These are phyloP conservation scores for Lampris megalopsis DNA, from an alignment of 2,113 vertebrate genomes.

Conservation along the genomic window DNA sequence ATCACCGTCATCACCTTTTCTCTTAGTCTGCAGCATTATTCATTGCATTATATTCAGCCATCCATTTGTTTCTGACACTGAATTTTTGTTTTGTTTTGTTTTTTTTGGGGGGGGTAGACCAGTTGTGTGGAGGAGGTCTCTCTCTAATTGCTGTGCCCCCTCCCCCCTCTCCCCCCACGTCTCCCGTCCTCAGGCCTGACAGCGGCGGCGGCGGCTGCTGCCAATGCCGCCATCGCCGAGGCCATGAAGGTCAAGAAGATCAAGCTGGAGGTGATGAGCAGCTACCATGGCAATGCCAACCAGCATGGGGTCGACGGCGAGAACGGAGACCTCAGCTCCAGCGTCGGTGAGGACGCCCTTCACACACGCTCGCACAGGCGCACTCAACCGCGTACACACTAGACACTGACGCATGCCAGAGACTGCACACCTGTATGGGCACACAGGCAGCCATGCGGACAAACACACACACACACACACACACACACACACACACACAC, in stretches of 20 bases:
- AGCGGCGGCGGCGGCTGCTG: slow-evolving; percentile 95
- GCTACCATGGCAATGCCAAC: slow-evolving; percentile 94
- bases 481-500: not conserved
- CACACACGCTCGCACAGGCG: slow-evolving; percentile 16
- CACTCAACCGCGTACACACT: not conserved
- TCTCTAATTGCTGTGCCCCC: slow-evolving; percentile 67
- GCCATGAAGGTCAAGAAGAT: slow-evolving; percentile 99
- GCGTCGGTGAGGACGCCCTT: slow-evolving; percentile 88
- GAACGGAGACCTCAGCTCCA: slow-evolving; percentile 96
- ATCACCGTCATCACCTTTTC: slow-evolving; percentile 47
- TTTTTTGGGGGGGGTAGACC: slow-evolving; percentile 61
- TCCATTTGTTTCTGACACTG: not conserved
- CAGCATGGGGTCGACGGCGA: slow-evolving; percentile 94
- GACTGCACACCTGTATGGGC: not conserved
- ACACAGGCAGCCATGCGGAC: not conserved
- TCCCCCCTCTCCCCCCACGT: slow-evolving; percentile 46
- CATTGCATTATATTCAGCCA: slow-evolving; percentile 60
- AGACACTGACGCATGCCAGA: not conserved
- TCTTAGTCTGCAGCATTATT: slow-evolving; percentile 67
- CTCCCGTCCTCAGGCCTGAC: slow-evolving; percentile 87
- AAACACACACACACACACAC: not conserved
- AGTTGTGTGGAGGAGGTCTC: slow-evolving; percentile 47
- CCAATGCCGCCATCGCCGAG: slow-evolving; percentile 98
- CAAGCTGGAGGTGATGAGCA: slow-evolving; percentile 99
- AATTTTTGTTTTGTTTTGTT: slow-evolving; percentile 2